Evolutionary conservation across 2,888 invertebrate species (phyloP), one percentile per base, ranked within the genome.

Genomic region (Hypsopygia costalis): DNA sequence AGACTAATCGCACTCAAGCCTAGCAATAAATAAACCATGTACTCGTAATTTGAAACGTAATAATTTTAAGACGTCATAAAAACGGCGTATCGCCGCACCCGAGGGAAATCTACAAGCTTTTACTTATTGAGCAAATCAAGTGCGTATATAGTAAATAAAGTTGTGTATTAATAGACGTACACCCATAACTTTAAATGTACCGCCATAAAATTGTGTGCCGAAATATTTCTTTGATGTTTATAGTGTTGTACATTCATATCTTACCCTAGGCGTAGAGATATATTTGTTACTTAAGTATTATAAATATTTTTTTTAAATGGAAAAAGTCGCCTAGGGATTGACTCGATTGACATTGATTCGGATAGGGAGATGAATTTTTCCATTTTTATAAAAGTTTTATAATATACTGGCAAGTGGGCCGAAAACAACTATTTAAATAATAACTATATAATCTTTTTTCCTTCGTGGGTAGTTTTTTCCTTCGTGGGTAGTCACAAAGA

Each of bases 11-110:
- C 25, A 25, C 25, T 25, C 25, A 6, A 25, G n/a, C 34, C 25
- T 41, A 34, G 34, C 32, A 29, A 32, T 44, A 44, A 34, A 22
- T 42, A 44, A 47, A 30, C 35, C 34, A 29, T 21, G 33, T n/a
- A n/a, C n/a, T n/a, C n/a, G n/a, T 29, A 31, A 34, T 38, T 41
- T 48, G 44, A 38, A 41, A 50, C 47, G 12, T 43, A 56, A 58
- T 58, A 58, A 51, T 50, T 57, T 58, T 40, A 48, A 42, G 40
- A 42, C 47, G 43, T 47, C 51, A 55, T 64, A 60, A 61, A 62
- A 63, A 52, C 45, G 48, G 48, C 51, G 50, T 47, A 52, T 50
- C 40, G 20, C 8, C 11, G 22, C 3, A 3, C 67, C 55, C 50
- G 1, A 8, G 67, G 66, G 67, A 67, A 68, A 65, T 62, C 56